phyloP scores from a whole-genome alignment of 2,113 vertebrate species.

The Catagonus wagneri region DNA sequence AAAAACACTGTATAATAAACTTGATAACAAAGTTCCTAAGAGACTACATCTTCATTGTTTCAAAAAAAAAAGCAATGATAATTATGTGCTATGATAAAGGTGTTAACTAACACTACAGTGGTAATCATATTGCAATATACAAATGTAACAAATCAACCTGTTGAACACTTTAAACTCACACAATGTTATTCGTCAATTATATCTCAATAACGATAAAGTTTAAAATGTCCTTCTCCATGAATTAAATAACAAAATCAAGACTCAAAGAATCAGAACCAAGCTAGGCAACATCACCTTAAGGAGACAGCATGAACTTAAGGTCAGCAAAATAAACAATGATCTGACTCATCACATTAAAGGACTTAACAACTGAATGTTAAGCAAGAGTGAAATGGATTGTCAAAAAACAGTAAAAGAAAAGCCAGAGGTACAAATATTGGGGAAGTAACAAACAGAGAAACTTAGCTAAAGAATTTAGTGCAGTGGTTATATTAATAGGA shows the following conservation, averaged over 20 bases:
- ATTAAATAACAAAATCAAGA: conserved; percentile 21
- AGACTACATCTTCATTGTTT: neutral
- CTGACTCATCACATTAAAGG: neutral
- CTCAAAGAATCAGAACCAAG: neutral
- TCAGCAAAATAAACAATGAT: neutral
- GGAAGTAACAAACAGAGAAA: neutral
- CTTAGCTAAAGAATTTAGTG: neutral
- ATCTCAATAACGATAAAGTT: neutral
- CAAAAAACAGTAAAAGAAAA: conserved; percentile 4
- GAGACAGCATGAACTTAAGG: neutral
- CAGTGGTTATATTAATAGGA: neutral
- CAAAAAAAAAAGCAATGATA: neutral
- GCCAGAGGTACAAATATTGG: neutral
- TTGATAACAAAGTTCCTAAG: neutral
- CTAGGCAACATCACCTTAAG: neutral
- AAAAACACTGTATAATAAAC: neutral
- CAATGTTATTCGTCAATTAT: neutral
- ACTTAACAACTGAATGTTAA: neutral
- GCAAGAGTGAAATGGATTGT: neutral
- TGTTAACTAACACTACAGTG: neutral
- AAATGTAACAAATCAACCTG: neutral
- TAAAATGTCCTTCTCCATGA: neutral
- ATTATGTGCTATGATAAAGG: neutral
- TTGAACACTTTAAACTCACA: neutral
- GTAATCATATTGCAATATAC: neutral